phyloP scores from a whole-genome alignment of 2,113 vertebrate genomes.

The Anolis sagrei region DNA sequence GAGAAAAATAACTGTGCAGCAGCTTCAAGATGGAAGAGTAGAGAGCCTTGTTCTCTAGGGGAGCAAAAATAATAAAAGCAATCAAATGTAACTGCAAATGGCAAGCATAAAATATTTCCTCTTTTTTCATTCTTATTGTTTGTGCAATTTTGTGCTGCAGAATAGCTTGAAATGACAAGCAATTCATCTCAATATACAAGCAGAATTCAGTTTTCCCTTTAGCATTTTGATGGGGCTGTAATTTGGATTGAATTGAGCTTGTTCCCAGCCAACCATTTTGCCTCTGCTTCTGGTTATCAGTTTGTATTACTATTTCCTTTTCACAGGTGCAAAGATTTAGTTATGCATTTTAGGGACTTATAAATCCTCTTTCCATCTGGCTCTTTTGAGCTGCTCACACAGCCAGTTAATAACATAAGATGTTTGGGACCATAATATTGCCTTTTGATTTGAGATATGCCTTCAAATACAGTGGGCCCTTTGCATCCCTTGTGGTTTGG shows the following conservation, averaged over 20 bases:
- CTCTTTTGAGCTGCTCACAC: neutral
- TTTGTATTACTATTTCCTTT: constrained; percentile 5
- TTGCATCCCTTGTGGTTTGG: too few relatives aligned
- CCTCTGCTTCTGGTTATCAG: neutral
- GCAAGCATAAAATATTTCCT: neutral
- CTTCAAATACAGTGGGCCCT: neutral
- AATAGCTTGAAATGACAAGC: neutral
- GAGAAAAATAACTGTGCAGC: neutral
- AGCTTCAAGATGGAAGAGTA: neutral
- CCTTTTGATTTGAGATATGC: neutral
- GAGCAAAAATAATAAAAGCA: constrained; percentile 19
- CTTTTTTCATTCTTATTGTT: neutral
- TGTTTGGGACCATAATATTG: neutral
- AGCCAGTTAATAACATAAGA: neutral
- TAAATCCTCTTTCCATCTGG: neutral
- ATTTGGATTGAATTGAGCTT: neutral
- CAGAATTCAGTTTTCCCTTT: neutral
- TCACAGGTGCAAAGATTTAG: neutral
- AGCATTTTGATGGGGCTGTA: neutral
- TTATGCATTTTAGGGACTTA: neutral
- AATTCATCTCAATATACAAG: constrained; percentile 3
- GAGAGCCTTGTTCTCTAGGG: neutral
- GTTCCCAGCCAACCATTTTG: neutral
- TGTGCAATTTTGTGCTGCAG: neutral
- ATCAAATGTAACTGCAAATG: neutral